Evolutionary conservation across 2,113 vertebrate genomes (phyloP), one percentile per base, ranked within the genome.

Genomic region (Lophotis ruficrista): DNA sequence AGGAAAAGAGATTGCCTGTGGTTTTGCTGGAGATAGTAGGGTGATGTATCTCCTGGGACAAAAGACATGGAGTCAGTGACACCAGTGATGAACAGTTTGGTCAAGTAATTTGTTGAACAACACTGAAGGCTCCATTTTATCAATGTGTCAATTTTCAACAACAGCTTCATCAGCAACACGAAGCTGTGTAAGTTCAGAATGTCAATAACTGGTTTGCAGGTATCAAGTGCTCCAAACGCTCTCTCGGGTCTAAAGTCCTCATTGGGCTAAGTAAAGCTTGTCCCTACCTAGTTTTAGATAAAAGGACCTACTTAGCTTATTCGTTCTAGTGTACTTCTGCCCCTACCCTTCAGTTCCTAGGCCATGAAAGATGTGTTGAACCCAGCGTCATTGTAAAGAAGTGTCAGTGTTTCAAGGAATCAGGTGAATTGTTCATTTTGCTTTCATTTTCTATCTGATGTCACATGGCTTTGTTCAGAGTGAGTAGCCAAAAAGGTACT

Each of bases 321-420:
- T 81, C 0, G 0, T 41, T 71, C 2, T 12, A 15, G 35, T 51
- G 27, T 79, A 12, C 5, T 75, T 81, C 69, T 84, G 23, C 27
- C n/a, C 24, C 62, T 70, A 25, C 18, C 25, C n/a, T 58, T 57
- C 18, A 62, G 51, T 73, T 71, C 16, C 33, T 14, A 71, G 47
- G 41, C 27, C 38, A 33, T 30, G 48, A 71, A 56, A 64, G 12
- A n/a, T 37, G 17, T 28, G 23, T 87, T 62, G 41, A 87, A 30
- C n/a, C 41, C 28, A 72, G 48, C 23, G 30, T 75, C 51, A 15
- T 13, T 25, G 3, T 14, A 61, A 48, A 56, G 61, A 64, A 71
- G 3, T 33, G 12, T 47, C 70, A 56, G 12, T 76, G 61, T 89
- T 87, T 75, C 56, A 83, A 28, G 70, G 45, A 64, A 48, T 82